Base-by-base conservation (phyloP, 30 jellyfish, hydroid and myxozoan species). In the Mastigias papua region DNA sequence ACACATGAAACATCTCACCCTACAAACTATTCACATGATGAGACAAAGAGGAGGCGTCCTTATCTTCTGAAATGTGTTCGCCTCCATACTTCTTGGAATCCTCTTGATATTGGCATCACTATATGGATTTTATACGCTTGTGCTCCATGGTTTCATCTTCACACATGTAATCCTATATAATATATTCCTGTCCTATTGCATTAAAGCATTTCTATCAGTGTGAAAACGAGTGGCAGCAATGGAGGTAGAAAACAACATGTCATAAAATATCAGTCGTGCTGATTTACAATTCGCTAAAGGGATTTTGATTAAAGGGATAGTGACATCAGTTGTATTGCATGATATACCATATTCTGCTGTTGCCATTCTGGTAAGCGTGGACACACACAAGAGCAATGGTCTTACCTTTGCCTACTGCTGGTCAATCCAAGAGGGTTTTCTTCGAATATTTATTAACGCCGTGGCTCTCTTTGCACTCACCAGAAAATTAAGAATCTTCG, bases 1-100 rank as follows among this genome's bases (percentile, higher is more conserved):
- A 16, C 91, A 80, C 71, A 80, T 64, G 91, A 29, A 37, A 15
- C 34, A 31, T 22, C 63, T 80, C 15, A 80, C 64, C 69, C 69
- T 68, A 20, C 66, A 65, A 30, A 19, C 75, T 29, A 37, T 23
- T 19, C 16, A 25, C 19, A 80, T 80, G 91, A 80, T 48, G 25
- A 66, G 42, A 31, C 21, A 34, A 16, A 35, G 91, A 35, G 91
- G 82, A 22, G 0, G 64, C 15, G 22, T 68, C 46, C 11, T 80
- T 63, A 33, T 80, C 0, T 8, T 80, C 26, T 0, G 21, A 2
- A 80, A 80, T 33, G 58, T 46, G 29, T 32, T 37, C 31, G 9
- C 31, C 7, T 17, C 51, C 62, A 3, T 58, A 20, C 5, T 66
- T 25, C 32, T 28, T 22, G 23, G 27, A 28, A n/a, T 46, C 25